phyloP scores from a whole-genome alignment of 37 sponge, comb jelly and placozoan species.

The Cliona cf. orientalis region DNA sequence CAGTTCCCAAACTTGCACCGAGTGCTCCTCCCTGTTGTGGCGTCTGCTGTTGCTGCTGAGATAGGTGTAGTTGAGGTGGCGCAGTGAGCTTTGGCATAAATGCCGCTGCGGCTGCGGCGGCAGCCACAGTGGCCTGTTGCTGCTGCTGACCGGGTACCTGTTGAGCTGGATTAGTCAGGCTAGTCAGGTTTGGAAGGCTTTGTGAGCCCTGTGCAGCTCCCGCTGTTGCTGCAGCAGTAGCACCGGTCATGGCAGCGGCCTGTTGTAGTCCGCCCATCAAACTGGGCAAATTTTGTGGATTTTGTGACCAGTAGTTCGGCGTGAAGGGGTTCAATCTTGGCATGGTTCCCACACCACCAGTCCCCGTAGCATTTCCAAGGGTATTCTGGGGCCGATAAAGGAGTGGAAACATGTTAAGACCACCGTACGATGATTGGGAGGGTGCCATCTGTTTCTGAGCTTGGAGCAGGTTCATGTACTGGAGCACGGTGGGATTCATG shows the following conservation, averaged over 20 bases:
- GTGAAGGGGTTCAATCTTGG: constrained; percentile 11
- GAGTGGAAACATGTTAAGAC: not conserved
- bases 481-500: constrained; percentile 22
- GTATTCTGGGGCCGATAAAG: not conserved
- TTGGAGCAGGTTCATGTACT: constrained; percentile 28
- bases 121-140: not conserved
- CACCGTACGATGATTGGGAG: not conserved
- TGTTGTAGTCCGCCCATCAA: too few species aligned
- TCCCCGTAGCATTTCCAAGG: too few species aligned
- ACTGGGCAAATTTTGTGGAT: not conserved
- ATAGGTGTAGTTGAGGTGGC: not conserved
- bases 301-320: not conserved
- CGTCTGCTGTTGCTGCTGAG: not conserved
- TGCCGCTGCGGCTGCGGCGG: not conserved
- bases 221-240: too few species aligned
- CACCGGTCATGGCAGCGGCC: too few species aligned
- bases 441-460: not conserved
- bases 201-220: not conserved
- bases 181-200: constrained; percentile 14
- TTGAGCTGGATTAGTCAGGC: not conserved
- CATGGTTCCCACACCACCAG: not conserved
- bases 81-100: not conserved
- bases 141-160: constrained; percentile 1
- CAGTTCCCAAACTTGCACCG: too few species aligned
- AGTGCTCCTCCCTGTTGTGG: too few species aligned